phyloP scores from a whole-genome alignment of 2,113 vertebrate species.

The Acrocephalus arundinaceus region DNA sequence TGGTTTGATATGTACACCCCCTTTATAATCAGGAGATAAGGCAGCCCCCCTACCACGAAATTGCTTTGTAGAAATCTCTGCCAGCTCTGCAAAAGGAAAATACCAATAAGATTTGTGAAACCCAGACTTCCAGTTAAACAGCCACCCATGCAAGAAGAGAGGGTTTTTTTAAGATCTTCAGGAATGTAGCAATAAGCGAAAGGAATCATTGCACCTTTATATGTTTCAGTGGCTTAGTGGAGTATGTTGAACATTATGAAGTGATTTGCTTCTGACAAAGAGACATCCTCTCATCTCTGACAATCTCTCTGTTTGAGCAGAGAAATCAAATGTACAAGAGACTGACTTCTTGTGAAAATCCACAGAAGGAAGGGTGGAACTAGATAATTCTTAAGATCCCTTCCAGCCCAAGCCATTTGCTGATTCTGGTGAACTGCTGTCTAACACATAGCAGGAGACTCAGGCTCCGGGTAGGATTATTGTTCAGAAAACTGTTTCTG shows the following conservation, averaged over 20 bases:
- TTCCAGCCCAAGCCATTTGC: not conserved
- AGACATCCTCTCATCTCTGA: not conserved
- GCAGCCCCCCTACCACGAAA: not conserved
- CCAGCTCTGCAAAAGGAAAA: not conserved
- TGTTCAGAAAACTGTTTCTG: not conserved
- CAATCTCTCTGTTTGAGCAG: not conserved
- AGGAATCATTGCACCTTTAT: not conserved
- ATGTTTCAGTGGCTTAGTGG: not conserved
- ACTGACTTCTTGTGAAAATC: not conserved
- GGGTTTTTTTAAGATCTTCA: not conserved
- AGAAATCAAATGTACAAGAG: not conserved
- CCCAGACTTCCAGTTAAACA: not conserved
- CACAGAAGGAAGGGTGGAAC: not conserved
- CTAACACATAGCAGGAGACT: not conserved
- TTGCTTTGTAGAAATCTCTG: not conserved
- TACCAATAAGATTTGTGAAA: not conserved
- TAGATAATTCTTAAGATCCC: not conserved
- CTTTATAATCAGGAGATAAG: not conserved
- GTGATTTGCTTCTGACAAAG: not conserved
- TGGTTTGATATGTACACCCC: not conserved
- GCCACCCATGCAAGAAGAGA: not conserved
- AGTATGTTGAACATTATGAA: not conserved
- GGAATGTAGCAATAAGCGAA: not conserved
- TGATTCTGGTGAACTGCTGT: not conserved
- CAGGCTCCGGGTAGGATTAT: accelerated